Evolutionary conservation across 92 coral and sea anemone genomes (phyloP), one percentile per base, ranked within the genome.

Genomic region (Epizoanthus illoricatus): DNA sequence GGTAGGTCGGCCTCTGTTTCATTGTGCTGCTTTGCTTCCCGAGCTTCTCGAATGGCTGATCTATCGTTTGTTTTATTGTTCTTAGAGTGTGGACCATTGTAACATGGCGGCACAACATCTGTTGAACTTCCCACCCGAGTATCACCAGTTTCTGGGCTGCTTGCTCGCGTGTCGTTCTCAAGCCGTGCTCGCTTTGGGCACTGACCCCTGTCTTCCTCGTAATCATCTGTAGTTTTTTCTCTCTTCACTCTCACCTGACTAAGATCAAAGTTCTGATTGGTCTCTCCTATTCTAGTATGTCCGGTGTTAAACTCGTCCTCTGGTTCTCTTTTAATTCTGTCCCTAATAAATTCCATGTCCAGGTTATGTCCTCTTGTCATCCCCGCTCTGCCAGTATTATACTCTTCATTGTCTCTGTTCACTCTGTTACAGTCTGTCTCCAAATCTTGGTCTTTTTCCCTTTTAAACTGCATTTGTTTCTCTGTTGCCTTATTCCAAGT

Each of bases 1-100:
- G 82, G 82, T 19, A 78, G 21, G 11, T 78, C 82, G 17, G 82
- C 72, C 60, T 78, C 60, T 56, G 63, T 18, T 23, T 56, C 65
- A 18, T 74, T 57, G 4, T 56, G 65, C 47, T 15, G 39, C 9
- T 21, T 19, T 36, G 79, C 80, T 56, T 74, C 80, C 6, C 8
- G 59, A 20, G 82, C 71, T 15, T 45, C 71, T 16, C 12, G 40
- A 60, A 40, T n/a, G 13, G 33, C 41, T 5, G 81, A 76, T 39
- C 65, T 55, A 16, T 36, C 3, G 39, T 21, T 61, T 8, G 59
- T 55, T 16, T 6, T 13, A 56, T 8, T 45, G 64, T 36, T 12
- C 8, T 57, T 74, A 11, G 41, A 60, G 56, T 61, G 69, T 20
- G 23, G 28, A 12, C 23, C 65, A 12, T 7, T 20, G 45, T 9